These are phyloP conservation scores for Drosophila guanche DNA, from an alignment of 1,140 invertebrate species.

Conservation along the genomic window DNA sequence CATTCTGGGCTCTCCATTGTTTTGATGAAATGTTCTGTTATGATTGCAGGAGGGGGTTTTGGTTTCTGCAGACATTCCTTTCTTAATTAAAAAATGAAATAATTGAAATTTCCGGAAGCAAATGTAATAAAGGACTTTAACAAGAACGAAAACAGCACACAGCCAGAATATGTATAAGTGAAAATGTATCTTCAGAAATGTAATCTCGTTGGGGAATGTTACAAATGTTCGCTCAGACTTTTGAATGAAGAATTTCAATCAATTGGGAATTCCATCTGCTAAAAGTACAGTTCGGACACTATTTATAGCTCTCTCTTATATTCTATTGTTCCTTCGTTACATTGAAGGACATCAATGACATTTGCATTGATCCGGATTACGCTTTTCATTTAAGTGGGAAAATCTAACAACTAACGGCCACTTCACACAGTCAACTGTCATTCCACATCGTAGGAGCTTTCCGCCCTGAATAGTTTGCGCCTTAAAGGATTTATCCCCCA, in stretches of 20 bases:
- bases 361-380: background rate
- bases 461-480: background rate
- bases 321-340: too few species aligned
- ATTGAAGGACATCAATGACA: background rate
- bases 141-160: background rate
- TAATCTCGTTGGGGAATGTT: too few species aligned
- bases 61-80: conserved; percentile 3
- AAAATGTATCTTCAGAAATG: too few species aligned
- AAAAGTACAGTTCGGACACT: too few species aligned
- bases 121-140: conserved; percentile 6
- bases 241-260: background rate
- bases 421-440: background rate
- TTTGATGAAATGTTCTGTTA: conserved; percentile 13
- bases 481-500: background rate
- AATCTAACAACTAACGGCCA: background rate
- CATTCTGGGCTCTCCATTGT: background rate
- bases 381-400: background rate
- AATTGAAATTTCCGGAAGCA: conserved; percentile 9
- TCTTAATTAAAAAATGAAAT: conserved; percentile 28
- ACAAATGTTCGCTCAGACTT: too few species aligned
- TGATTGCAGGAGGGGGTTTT: background rate
- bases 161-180: background rate
- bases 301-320: background rate
- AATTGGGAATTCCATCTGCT: background rate
- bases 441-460: background rate